Evolutionary conservation across 2,113 vertebrate genomes (phyloP).

Genomic region (Microcebus griseorufus): DNA sequence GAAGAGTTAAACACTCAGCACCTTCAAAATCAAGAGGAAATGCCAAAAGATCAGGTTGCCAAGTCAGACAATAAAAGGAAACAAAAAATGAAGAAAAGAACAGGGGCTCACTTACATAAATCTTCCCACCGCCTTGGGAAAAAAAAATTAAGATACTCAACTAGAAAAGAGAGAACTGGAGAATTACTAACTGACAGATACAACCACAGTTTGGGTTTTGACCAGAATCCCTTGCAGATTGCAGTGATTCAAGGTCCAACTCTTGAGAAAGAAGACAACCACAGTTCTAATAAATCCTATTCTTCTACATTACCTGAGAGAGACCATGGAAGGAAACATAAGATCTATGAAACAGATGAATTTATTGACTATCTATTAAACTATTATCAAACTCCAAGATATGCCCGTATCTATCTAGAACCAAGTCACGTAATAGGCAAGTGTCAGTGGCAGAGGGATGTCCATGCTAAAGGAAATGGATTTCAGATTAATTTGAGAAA

Average conservation of each 20-base stretch:
- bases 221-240: constrained; percentile 68
- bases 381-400: constrained; percentile 83
- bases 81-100: constrained; percentile 62
- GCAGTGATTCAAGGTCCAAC: constrained; percentile 56
- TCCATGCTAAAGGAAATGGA: constrained; percentile 74
- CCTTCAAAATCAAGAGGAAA: constrained; percentile 59
- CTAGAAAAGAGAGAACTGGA: not conserved
- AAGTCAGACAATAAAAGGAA: constrained; percentile 11
- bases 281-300: not conserved
- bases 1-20: constrained; percentile 58
- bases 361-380: constrained; percentile 88
- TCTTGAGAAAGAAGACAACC: constrained; percentile 53
- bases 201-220: not conserved
- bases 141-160: constrained; percentile 63
- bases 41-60: not conserved
- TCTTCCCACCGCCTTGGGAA: constrained; percentile 55
- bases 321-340: constrained; percentile 75
- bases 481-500: constrained; percentile 80
- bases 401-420: constrained; percentile 80
- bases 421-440: not conserved
- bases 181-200: not conserved
- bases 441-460: constrained; percentile 83
- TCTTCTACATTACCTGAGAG: not conserved
- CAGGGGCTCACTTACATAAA: not conserved
- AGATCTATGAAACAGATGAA: constrained; percentile 88